Evolutionary conservation across 2,888 invertebrate species (phyloP).

Genomic region (Plebejus melissa): DNA sequence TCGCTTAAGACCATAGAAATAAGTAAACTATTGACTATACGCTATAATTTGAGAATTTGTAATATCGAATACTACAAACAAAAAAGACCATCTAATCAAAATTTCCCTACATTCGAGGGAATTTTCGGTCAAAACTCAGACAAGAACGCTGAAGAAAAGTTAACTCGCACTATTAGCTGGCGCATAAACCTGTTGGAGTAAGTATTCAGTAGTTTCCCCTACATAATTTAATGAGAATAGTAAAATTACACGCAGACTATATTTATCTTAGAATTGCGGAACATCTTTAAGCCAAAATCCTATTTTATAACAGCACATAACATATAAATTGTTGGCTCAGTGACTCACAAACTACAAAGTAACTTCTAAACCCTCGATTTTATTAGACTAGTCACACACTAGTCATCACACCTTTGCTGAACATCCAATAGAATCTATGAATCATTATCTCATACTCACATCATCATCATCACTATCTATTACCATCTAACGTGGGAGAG

Average conservation of each 20-base stretch:
- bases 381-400: neutral
- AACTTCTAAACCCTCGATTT: neutral
- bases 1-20: neutral
- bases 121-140: no score
- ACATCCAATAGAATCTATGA: neutral
- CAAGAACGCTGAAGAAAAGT: neutral
- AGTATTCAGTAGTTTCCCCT: neutral
- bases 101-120: neutral
- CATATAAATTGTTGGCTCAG: conserved; percentile 17
- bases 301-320: conserved; percentile 19
- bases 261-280: conserved; percentile 13
- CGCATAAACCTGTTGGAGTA: neutral
- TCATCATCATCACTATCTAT: no score
- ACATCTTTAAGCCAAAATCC: conserved; percentile 16
- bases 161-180: neutral
- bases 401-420: neutral
- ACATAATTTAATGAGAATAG: conserved; percentile 4
- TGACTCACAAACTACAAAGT: conserved; percentile 19
- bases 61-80: neutral
- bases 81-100: neutral
- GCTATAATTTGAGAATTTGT: neutral
- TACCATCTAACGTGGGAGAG: no score
- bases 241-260: conserved; percentile 12
- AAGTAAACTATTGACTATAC: neutral
- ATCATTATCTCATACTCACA: neutral